Evolutionary conservation across 2,113 vertebrate genomes (phyloP).

Genomic region (Menidia beryllina): DNA sequence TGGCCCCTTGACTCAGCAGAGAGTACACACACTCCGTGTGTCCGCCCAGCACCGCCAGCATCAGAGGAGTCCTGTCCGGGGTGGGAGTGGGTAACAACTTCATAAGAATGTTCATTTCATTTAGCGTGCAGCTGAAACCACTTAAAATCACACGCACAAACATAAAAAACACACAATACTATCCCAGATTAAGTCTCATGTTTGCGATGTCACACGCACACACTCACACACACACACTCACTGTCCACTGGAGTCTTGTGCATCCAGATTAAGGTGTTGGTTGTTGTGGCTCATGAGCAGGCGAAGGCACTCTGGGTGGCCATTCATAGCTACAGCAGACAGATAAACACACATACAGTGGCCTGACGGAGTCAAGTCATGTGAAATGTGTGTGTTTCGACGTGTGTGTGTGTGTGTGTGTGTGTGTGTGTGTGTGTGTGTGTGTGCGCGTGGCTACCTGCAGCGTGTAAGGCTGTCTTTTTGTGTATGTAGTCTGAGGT

Average conservation of each 20-base stretch:
- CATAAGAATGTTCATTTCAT: background rate
- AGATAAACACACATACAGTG: constrained; percentile 12
- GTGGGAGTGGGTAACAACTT: constrained; percentile 3
- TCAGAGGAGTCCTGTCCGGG: constrained; percentile 89
- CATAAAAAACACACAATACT: background rate
- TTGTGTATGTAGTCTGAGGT: constrained; percentile 93
- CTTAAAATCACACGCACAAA: background rate
- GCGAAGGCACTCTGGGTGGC: constrained; percentile 94
- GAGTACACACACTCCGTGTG: constrained; percentile 96
- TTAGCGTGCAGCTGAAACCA: constrained; percentile 1
- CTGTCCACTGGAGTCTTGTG: constrained; percentile 94
- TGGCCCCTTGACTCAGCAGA: constrained; percentile 94
- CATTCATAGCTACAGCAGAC: constrained; percentile 88
- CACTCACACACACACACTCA: constrained; percentile 79
- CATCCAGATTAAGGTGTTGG: constrained; percentile 89
- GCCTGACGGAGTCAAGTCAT: background rate
- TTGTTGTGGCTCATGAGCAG: constrained; percentile 92
- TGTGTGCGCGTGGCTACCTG: constrained; percentile 84
- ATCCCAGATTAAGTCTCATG: background rate
- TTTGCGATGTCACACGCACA: background rate
- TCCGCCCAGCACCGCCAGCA: constrained; percentile 96
- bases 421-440: background rate
- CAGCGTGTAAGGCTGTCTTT: constrained; percentile 93
- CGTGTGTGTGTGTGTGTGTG: background rate
- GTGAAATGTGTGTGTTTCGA: background rate